Evolutionary conservation across 2,888 invertebrate species (phyloP), one percentile per base, ranked within the genome.

Genomic region (Mythimna albipuncta): DNA sequence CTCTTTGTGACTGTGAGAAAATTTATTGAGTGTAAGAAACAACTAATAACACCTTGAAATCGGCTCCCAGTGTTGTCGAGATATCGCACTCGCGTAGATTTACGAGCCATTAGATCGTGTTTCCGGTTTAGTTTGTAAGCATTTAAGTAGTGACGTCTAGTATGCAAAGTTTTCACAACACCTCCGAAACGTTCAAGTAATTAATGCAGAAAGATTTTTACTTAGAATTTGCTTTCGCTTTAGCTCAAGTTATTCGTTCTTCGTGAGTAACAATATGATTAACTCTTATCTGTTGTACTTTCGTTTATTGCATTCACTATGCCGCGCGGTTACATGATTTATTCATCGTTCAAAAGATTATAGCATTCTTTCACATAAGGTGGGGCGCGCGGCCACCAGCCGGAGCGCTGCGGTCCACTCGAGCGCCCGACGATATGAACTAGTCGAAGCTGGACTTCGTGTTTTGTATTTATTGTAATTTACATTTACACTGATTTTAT

Each of bases 381-480:
- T 79, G 70, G 62, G 57, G 73, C 70, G 41, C 35, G 50, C 11
- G 47, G 16, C 47, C 6, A 16, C 16, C 47, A 19, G 47, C 47
- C 47, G 50, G 19, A 9, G 50, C n/a, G 50, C 50, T 6, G 50
- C n/a, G 62, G 38, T 50, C 58, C 35, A 47, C 55, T 62, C 75
- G 59, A 26, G 69, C 64, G 38, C 58, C 63, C 38, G 55, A 75
- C 72, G 70, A 63, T 77, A 75, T 74, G 69, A 79, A 75, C 84
- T 84, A 79, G 81, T 87, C 88, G 90, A 85, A 92, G 91, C 91
- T 89, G 91, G 91, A 83, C 91, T 93, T 91, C 88, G 87, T 82
- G 65, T 78, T 83, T 85, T 84, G 76, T 85, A 86, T 85, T 85
- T 82, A 87, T 86, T 88, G 84, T 87, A 85, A 81, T 85, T 59